Evolutionary conservation across 2,113 vertebrate genomes (phyloP), one percentile per base, ranked within the genome.

Genomic region (Cryptotis parvus): DNA sequence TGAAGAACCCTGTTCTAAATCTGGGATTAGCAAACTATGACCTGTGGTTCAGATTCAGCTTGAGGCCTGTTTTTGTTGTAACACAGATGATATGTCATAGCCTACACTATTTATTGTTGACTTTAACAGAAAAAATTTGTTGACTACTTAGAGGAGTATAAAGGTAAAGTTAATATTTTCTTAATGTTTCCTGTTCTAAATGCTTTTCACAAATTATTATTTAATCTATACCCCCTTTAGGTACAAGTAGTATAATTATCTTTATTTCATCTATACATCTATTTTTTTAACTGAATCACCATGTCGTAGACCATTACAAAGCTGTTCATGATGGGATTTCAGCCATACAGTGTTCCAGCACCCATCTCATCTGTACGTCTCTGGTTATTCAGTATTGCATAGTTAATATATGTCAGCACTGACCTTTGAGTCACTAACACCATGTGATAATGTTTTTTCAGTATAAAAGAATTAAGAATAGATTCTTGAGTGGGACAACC

Each of bases 181-280:
- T 74, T 22, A 49, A 80, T 78, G 33, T 84, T 84, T 92, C 31
- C 58, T 20, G 8, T 61, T 15, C 58, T 61, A 37, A 68, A 61
- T 29, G 91, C 87, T 83, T n/a, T n/a, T 90, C 9, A 49, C 45
- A 45, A 76, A 52, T 84, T 55, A 90, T 84, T n/a, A n/a, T n/a
- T n/a, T 90, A 49, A 16, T 43, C 37, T 75, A 70, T 75, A 35
- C 61, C 27, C 7, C 45, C 87, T 73, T 73, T 39, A 81, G 52
- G 39, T 91, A n/a, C n/a, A 69, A 83, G 61, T 89, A 16, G 26
- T 77, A 0, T 35, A 74, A 74, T 87, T n/a, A n/a, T n/a, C n/a
- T 33, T 1, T 73, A 2, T 81, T 94, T 92, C 80, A 85, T 41
- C 11, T 37, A 8, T 73, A 20, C 39, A 43, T 74, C n/a, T n/a